Evolutionary conservation across 2,888 invertebrate species (phyloP), one percentile per base, ranked within the genome.

Genomic region (Matsumyia berberina): DNA sequence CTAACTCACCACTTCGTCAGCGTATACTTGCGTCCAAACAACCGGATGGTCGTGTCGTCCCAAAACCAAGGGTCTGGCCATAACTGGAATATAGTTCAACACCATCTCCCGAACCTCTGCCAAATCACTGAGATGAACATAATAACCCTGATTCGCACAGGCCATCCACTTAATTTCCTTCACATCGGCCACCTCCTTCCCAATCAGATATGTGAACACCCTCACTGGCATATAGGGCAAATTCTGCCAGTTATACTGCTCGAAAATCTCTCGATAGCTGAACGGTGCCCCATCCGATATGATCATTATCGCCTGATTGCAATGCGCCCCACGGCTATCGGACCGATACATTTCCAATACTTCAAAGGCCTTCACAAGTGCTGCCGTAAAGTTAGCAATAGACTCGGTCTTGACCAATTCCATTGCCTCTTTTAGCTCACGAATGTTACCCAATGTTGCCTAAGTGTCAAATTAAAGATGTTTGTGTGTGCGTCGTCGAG

Each of bases 281-380:
- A 97, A 97, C 51, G 99, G 98, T 12, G 99, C 98, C 24, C 99
- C 99, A 92, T 99, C 99, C n/a, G 99, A 99, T 88, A 99, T 95
- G 88, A 99, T 93, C 99, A 99, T 99, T 89, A 99, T 99, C 33
- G 98, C 99, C 93, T 98, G 96, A 92, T 97, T 97, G 91, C 96
- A 96, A 87, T 94, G 93, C 46, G 96, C 95, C 49, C 96, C 96
- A 51, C 94, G 93, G 57, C 93, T 93, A 86, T 93, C 93, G 29
- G 92, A 92, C 87, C 95, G 93, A 88, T 94, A 94, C 55, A 93
- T 92, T 91, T 94, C 94, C 79, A 99, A 93, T 46, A 98, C 93
- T 88, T 97, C 95, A 92, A 99, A 99, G 0, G 99, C 99, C 88
- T 94, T 95, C 11, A 95, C 96, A 66, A 99, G 93, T 8, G 98